These are phyloP conservation scores for Trisateles emortualis DNA, from an alignment of 2,888 invertebrate species.

Conservation along the genomic window DNA sequence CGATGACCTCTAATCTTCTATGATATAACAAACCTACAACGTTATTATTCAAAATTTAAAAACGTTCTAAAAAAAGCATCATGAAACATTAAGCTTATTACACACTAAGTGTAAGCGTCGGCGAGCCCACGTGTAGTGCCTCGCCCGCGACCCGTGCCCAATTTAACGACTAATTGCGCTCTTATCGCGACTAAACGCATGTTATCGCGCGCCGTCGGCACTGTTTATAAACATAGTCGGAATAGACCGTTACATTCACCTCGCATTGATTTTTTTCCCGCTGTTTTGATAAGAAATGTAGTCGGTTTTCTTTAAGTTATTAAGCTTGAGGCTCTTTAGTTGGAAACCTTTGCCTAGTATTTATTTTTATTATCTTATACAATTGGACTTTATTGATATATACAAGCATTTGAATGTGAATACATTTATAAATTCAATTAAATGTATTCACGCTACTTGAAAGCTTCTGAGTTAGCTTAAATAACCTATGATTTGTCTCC, in stretches of 20 bases:
- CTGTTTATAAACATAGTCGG: conserved; percentile 55
- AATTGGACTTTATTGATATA: neutral
- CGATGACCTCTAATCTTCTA: no score
- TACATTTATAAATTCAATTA: no score
- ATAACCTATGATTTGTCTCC: no score
- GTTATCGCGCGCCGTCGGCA: conserved; percentile 37
- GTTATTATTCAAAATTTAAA: neutral
- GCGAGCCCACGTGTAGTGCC: conserved; percentile 33
- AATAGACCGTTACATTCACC: conserved; percentile 50
- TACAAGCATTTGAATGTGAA: neutral
- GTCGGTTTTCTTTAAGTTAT: conserved; percentile 18
- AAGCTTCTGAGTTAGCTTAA: no score
- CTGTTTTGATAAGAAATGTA: conserved; percentile 35
- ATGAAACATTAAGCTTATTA: conserved; percentile 30
- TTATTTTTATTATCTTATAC: neutral
- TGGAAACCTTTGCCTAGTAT: neutral
- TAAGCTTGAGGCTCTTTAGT: conserved; percentile 4
- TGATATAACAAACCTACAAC: neutral
- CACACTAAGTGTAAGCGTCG: conserved; percentile 38
- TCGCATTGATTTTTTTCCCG: conserved; percentile 35
- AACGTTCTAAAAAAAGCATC: neutral
- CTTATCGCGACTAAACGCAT: conserved; percentile 50
- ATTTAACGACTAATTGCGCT: conserved; percentile 50
- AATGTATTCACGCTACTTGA: no score
- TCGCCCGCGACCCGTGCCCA: conserved; percentile 38